Base-by-base conservation (phyloP, 2,113 vertebrate genomes). In the Bettongia penicillata region DNA sequence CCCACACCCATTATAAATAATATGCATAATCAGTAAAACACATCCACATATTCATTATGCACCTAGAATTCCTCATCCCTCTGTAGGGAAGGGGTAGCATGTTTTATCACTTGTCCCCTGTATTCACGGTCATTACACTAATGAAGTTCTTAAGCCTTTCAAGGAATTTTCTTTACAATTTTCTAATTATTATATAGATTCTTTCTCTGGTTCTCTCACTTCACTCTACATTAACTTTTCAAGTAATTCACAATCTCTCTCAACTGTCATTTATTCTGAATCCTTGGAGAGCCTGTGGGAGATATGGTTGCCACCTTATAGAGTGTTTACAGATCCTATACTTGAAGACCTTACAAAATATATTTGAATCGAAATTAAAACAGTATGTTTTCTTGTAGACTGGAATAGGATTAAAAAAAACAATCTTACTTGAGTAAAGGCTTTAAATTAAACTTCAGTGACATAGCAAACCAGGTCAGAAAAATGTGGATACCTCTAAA, bases 391-490 rank as follows among this genome's bases (percentile, higher is more conserved):
- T 48, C 96, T 97, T 91, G 89, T 89, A 49, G 90, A 28, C n/a
- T 91, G 96, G 94, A 48, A 93, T 50, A 91, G 16, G 51, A 52
- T 16, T 52, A 16, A 93, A 77, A 68, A 68, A 51, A 57, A 89
- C 55, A 61, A 61, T 92, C 91, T 53, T 4, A n/a, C 53, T 25
- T 8, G 31, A 49, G 93, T 22, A 94, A 93, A 93, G 37, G 95
- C 12, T 93, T 96, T 93, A 95, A 93, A 95, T 93, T 50, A 91
- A 94, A 97, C 84, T 94, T 95, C 52, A 96, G 22, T 91, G 94
- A 84, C 97, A 93, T 90, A 89, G 31, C 91, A 94, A 96, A 93
- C 52, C 89, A 96, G 94, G 90, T 96, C 53, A 96, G 68, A 94
- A 92, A 97, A 97, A 95, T 93, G 89, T 94, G 90, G 92, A 90